Conservation (phyloP, 2,888 invertebrate genomes). For the Andrena dorsata region DNA sequence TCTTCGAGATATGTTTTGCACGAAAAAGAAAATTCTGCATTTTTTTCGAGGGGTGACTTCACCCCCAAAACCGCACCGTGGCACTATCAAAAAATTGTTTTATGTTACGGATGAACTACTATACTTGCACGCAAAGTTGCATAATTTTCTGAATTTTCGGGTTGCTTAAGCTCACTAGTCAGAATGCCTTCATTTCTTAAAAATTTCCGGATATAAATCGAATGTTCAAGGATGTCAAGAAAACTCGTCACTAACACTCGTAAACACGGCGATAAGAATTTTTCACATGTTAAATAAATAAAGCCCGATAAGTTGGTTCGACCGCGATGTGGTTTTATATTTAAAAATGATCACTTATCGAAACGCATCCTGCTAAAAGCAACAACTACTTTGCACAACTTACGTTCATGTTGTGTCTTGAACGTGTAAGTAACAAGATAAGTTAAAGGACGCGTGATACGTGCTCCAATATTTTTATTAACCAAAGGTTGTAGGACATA, state of each 20-base stretch:
- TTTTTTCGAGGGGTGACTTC: too few relatives aligned
- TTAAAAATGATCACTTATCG: constrained; percentile 36
- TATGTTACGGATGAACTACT: too few relatives aligned
- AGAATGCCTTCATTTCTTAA: background rate
- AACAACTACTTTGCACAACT: constrained; percentile 18
- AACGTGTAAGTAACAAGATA: constrained; percentile 52
- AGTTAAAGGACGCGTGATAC: constrained; percentile 30
- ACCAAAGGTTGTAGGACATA: constrained; percentile 19
- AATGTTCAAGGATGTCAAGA: background rate
- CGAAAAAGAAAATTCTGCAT: too few relatives aligned
- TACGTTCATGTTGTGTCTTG: constrained; percentile 46
- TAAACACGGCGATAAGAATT: constrained; percentile 33
- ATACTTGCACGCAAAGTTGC: too few relatives aligned
- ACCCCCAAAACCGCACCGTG: too few relatives aligned
- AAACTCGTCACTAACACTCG: background rate
- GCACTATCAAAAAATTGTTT: too few relatives aligned
- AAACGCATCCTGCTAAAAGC: constrained; percentile 24
- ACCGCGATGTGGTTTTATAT: constrained; percentile 18
- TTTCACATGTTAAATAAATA: constrained; percentile 30
- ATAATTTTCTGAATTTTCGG: background rate
- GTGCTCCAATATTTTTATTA: constrained; percentile 17
- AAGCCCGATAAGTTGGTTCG: constrained; percentile 19
- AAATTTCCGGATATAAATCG: background rate
- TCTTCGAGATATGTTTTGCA: too few relatives aligned
- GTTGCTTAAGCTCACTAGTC: background rate